Evolutionary conservation across 2,888 invertebrate species (phyloP).

Genomic region (Heterodera filipjevi): DNA sequence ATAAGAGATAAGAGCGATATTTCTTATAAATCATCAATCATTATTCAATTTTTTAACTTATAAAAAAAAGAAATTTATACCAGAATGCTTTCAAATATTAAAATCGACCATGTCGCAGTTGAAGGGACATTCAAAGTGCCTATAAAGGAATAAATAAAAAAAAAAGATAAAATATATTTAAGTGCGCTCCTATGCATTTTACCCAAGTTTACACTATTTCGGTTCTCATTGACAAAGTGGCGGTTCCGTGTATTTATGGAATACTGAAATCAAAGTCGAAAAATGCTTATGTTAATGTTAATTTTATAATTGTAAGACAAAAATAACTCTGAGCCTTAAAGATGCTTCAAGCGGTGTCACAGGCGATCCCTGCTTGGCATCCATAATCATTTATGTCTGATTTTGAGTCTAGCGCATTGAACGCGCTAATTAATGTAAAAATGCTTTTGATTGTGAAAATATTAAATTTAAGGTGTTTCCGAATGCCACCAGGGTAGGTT

Average conservation of each 20-base stretch:
- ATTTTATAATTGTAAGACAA: background rate
- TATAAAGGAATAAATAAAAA: background rate
- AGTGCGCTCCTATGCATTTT: background rate
- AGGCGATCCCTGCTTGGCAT: background rate
- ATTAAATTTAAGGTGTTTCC: too few relatives aligned
- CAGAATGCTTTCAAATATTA: too few relatives aligned
- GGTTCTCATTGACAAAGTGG: background rate
- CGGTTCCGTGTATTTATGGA: background rate
- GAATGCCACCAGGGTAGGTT: background rate
- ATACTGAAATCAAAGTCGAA: background rate
- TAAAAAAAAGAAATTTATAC: too few relatives aligned
- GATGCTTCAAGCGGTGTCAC: background rate
- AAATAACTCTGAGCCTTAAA: background rate
- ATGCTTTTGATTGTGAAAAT: too few relatives aligned
- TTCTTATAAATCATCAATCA: too few relatives aligned
- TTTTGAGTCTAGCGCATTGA: background rate
- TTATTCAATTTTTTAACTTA: too few relatives aligned
- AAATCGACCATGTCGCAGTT: background rate
- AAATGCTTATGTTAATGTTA: background rate
- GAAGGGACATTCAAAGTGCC: slow-evolving; percentile 7
- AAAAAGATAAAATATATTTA: background rate
- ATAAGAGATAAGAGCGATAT: too few relatives aligned
- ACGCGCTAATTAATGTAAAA: background rate
- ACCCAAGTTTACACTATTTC: background rate
- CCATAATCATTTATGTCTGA: background rate